Evolutionary conservation across 2,888 invertebrate species (phyloP).

Genomic region (Acanthosepion lycidas): DNA sequence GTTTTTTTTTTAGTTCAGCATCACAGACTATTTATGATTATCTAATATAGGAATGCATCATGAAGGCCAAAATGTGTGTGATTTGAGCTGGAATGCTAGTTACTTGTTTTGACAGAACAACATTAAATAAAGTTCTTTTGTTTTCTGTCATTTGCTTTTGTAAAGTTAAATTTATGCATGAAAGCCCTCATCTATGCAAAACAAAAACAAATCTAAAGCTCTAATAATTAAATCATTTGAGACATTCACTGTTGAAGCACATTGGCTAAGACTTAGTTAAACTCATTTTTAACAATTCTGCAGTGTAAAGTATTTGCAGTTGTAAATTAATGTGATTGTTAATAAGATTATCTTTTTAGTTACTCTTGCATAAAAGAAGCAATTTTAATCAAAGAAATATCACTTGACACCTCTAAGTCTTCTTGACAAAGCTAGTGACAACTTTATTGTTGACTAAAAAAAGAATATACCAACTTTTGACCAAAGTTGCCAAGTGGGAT

Average conservation of each 20-base stretch:
- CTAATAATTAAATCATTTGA: neutral
- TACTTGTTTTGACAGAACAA: too few relatives aligned
- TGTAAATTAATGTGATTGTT: neutral
- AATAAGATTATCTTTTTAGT: neutral
- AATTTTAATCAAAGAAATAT: neutral
- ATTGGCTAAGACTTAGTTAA: neutral
- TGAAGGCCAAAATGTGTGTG: too few relatives aligned
- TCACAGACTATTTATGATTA: too few relatives aligned
- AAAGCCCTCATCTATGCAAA: too few relatives aligned
- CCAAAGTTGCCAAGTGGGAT: neutral
- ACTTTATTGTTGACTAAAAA: neutral
- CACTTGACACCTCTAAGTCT: neutral
- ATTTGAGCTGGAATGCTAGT: too few relatives aligned
- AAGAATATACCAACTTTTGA: neutral
- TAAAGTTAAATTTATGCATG: too few relatives aligned
- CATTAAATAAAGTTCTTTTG: too few relatives aligned
- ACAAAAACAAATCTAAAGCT: too few relatives aligned
- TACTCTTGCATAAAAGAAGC: neutral
- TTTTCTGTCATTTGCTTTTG: too few relatives aligned
- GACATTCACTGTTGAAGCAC: neutral
- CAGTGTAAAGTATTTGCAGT: neutral
- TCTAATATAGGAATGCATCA: too few relatives aligned
- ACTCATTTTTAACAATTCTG: neutral
- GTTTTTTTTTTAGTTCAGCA: too few relatives aligned
- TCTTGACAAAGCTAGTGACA: neutral